These are phyloP conservation scores for Actinernus sp. DNA, from an alignment of 92 coral and sea anemone species.

Conservation along the genomic window DNA sequence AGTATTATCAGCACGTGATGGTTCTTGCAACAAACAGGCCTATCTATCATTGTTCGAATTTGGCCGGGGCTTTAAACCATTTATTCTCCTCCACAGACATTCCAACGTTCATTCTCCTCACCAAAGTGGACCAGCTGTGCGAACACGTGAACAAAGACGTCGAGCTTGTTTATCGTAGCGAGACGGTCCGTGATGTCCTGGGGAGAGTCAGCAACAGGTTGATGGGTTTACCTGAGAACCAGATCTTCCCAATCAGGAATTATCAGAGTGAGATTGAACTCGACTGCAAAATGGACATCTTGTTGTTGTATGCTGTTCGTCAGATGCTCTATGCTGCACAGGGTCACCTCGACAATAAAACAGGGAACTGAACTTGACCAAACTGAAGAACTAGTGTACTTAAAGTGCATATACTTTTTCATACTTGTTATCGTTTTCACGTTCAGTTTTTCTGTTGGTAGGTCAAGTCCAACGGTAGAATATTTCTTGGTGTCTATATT, in stretches of 20 bases:
- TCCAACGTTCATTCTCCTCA: constrained; percentile 10
- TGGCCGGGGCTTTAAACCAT: too few species aligned
- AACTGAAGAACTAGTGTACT: too few species aligned
- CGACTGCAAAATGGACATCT: constrained; percentile 6
- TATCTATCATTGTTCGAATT: too few species aligned
- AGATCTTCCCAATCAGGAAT: constrained; percentile 31
- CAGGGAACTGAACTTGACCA: too few species aligned
- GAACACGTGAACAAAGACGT: background rate
- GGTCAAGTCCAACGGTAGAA: too few species aligned
- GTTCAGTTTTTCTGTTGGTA: too few species aligned
- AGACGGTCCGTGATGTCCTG: constrained; percentile 12
- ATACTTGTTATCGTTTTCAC: too few species aligned
- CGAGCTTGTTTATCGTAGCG: background rate
- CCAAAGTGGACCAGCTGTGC: constrained; percentile 37
- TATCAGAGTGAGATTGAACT: background rate
- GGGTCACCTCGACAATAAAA: constrained; percentile 11
- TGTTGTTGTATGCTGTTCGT: constrained; percentile 14
- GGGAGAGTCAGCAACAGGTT: constrained; percentile 6
- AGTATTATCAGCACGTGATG: too few species aligned
- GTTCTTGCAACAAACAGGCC: too few species aligned
- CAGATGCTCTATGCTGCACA: constrained; percentile 14
- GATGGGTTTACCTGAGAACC: constrained; percentile 9
- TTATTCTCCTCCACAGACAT: constrained; percentile 14
- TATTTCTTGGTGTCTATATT: too few species aligned
- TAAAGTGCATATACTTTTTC: too few species aligned